These are phyloP conservation scores for Aplodontia rufa DNA, from an alignment of 2,113 vertebrate genomes.

Conservation along the genomic window DNA sequence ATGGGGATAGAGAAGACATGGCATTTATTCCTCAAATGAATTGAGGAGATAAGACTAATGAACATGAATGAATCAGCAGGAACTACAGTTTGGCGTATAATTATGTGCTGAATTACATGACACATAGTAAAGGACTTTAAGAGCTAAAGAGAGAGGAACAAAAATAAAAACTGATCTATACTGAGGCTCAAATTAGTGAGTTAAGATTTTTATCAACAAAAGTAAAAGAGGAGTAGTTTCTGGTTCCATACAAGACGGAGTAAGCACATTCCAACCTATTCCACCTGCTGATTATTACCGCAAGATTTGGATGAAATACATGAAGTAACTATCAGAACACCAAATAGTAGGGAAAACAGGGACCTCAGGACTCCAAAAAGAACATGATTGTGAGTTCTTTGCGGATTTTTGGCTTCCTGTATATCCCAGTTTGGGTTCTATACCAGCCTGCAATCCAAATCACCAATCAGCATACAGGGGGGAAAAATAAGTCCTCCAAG, in stretches of 20 bases:
- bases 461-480: neutral
- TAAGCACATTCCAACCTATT: neutral
- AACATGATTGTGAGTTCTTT: neutral
- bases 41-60: neutral
- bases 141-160: neutral
- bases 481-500: neutral
- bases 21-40: neutral
- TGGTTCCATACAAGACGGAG: neutral
- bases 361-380: neutral
- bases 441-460: neutral
- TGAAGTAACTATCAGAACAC: neutral
- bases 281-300: neutral
- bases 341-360: neutral
- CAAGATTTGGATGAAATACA: neutral
- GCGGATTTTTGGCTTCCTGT: neutral
- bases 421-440: neutral
- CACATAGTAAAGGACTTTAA: neutral
- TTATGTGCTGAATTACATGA: neutral
- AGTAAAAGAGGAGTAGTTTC: neutral
- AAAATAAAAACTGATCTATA: neutral
- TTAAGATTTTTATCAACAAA: slow-evolving; percentile 39
- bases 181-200: neutral
- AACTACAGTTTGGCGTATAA: neutral
- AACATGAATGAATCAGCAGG: neutral
- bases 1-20: neutral